phyloP scores from a whole-genome alignment of 1,140 invertebrate species.

The Sinonovacula constricta region DNA sequence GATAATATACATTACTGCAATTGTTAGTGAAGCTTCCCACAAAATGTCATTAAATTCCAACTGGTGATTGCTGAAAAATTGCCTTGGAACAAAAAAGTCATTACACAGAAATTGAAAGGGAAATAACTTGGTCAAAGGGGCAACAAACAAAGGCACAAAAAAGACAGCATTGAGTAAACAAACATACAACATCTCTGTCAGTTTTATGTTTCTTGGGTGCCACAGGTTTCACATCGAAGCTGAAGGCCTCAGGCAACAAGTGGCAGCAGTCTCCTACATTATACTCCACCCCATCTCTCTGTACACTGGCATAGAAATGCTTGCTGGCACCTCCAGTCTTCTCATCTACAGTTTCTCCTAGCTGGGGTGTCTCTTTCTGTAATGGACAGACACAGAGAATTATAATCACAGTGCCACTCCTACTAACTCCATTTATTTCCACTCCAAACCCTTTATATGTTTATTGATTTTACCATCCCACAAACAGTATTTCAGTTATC shows the following conservation, averaged over 20 bases:
- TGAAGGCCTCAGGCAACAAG: conserved; percentile 84
- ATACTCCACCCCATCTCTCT: conserved; percentile 82
- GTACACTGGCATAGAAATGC: conserved; percentile 70
- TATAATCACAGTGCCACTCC: too few relatives aligned
- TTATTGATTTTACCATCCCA: background rate
- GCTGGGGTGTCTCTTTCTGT: conserved; percentile 67
- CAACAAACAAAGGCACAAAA: too few relatives aligned
- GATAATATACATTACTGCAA: too few relatives aligned
- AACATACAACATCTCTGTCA: conserved; percentile 64
- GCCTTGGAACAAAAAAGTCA: too few relatives aligned
- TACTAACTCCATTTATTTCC: too few relatives aligned
- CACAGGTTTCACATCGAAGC: conserved; percentile 80
- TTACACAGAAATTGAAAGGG: too few relatives aligned
- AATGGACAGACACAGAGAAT: too few relatives aligned
- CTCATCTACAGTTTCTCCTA: conserved; percentile 61
- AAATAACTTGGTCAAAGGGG: too few relatives aligned
- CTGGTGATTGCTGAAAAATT: too few relatives aligned
- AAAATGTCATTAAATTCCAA: too few relatives aligned
- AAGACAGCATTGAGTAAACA: too few relatives aligned
- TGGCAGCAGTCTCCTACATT: conserved; percentile 87
- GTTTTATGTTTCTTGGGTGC: conserved; percentile 64
- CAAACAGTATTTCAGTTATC: background rate
- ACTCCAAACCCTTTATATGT: background rate
- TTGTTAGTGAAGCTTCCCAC: too few relatives aligned
- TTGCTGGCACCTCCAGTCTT: conserved; percentile 44